phyloP scores from a whole-genome alignment of 2,888 invertebrate genomes.

The Amblyteles armatorius region DNA sequence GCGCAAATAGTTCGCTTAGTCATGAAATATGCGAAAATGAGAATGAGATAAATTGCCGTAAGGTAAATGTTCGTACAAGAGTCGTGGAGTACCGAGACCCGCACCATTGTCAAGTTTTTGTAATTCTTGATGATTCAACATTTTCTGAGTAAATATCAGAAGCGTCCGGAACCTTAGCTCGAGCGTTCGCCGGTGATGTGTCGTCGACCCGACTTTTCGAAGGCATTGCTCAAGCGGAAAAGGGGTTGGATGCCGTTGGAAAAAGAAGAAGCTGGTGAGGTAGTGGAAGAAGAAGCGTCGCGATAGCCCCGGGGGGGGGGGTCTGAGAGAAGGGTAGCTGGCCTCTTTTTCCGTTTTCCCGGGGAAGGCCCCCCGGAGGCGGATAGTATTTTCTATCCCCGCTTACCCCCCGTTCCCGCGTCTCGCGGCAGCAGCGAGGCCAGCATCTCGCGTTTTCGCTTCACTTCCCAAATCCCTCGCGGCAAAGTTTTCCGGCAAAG shows the following conservation, averaged over 20 bases:
- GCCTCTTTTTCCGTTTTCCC: constrained; percentile 63
- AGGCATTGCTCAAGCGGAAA: constrained; percentile 52
- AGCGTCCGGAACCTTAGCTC: constrained; percentile 17
- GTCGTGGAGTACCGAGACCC: not conserved
- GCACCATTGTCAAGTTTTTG: not conserved
- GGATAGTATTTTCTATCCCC: constrained; percentile 61
- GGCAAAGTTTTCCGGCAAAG: constrained; percentile 76
- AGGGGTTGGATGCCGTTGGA: constrained; percentile 48
- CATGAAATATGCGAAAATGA: not conserved
- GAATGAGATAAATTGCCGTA: not conserved
- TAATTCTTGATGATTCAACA: not conserved
- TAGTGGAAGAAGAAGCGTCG: constrained; percentile 40
- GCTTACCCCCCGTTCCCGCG: constrained; percentile 24
- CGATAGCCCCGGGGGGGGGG: constrained; percentile 27
- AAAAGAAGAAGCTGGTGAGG: constrained; percentile 40
- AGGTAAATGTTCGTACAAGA: not conserved
- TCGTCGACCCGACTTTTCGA: constrained; percentile 49
- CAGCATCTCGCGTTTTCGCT: constrained; percentile 75
- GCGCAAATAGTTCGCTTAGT: not conserved
- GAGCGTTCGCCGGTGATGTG: constrained; percentile 33
- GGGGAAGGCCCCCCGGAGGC: constrained; percentile 58
- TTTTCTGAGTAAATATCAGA: constrained; percentile 38
- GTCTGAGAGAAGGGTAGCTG: constrained; percentile 69
- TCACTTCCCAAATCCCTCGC: constrained; percentile 81
- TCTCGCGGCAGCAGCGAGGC: constrained; percentile 41